Conservation (phyloP, 2,888 invertebrate genomes). For the Lapara coniferarum region DNA sequence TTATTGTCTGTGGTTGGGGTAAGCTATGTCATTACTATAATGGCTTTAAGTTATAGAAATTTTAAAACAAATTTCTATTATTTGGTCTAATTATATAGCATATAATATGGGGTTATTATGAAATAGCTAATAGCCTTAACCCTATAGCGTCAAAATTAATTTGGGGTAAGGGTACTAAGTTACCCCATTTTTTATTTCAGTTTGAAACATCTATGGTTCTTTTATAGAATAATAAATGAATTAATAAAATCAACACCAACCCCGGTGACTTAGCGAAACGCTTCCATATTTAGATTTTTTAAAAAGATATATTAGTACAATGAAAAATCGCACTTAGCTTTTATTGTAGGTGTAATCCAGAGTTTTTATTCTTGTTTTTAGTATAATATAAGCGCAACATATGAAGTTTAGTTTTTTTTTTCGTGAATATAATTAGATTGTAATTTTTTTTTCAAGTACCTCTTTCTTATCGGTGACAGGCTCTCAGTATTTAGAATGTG, state of each 20-base stretch:
- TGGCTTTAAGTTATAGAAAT: too few relatives aligned
- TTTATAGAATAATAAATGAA: background rate
- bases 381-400: constrained; percentile 38
- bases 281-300: constrained; percentile 59
- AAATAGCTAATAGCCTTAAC: too few relatives aligned
- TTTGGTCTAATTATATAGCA: too few relatives aligned
- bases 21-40: too few relatives aligned
- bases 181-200: background rate
- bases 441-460: constrained; percentile 18
- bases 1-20: too few relatives aligned
- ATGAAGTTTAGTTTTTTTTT: constrained; percentile 27
- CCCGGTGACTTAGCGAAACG: constrained; percentile 46
- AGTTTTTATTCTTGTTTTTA: constrained; percentile 34
- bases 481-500: background rate
- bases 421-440: background rate
- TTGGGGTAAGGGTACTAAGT: background rate
- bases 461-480: constrained; percentile 6
- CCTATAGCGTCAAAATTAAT: background rate
- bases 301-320: constrained; percentile 70
- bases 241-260: constrained; percentile 42
- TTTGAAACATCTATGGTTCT: background rate
- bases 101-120: too few relatives aligned
- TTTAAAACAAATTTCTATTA: too few relatives aligned
- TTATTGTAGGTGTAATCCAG: constrained; percentile 47
- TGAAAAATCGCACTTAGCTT: constrained; percentile 62